These are phyloP conservation scores for Trissonchulus latispiculum DNA, from an alignment of 2,888 invertebrate species.

Conservation along the genomic window DNA sequence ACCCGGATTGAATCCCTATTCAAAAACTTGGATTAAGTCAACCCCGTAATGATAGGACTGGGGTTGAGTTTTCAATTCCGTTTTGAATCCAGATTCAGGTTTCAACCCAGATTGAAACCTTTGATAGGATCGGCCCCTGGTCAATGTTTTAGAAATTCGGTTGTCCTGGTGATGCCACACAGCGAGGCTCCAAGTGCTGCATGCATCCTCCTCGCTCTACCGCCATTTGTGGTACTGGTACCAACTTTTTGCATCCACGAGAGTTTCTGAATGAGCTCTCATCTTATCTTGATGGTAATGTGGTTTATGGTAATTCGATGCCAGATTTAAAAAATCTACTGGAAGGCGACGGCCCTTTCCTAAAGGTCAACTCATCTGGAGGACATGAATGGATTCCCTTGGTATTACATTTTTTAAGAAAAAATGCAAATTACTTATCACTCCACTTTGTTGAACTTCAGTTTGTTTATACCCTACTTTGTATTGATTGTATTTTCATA, in stretches of 20 bases:
- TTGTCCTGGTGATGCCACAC: background rate
- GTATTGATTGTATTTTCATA: background rate
- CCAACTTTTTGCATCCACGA: background rate
- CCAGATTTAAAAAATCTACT: background rate
- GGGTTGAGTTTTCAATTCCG: too few relatives aligned
- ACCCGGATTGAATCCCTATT: too few relatives aligned
- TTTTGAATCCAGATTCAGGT: too few relatives aligned
- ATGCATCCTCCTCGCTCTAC: constrained; percentile 8
- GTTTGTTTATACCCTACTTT: too few relatives aligned
- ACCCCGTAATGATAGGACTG: too few relatives aligned
- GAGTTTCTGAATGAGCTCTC: constrained; percentile 7
- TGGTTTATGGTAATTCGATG: constrained; percentile 8
- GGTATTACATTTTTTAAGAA: background rate
- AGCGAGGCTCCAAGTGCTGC: background rate
- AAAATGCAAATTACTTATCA: background rate
- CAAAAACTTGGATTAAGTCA: too few relatives aligned
- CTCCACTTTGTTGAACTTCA: too few relatives aligned
- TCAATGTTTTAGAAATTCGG: background rate
- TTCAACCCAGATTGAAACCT: too few relatives aligned
- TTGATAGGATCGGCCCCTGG: too few relatives aligned
- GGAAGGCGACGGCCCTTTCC: constrained; percentile 4
- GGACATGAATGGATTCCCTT: background rate
- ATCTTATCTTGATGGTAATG: background rate
- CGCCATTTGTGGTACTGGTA: constrained; percentile 15
- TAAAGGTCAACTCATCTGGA: background rate